phyloP scores from a whole-genome alignment of 2,113 vertebrate species.

The Phalacrocorax carbo region DNA sequence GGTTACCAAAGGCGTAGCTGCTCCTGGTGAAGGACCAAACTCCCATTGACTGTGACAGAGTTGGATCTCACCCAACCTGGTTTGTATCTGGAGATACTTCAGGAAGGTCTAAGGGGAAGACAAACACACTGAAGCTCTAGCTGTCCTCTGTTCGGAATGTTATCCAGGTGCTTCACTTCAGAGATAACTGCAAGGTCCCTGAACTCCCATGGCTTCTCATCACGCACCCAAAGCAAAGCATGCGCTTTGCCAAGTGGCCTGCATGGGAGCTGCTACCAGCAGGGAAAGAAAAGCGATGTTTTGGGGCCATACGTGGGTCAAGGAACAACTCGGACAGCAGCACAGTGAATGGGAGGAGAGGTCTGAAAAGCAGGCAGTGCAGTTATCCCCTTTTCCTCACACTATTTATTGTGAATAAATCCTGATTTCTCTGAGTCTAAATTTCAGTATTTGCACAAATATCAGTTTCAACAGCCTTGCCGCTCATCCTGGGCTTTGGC shows the following conservation, averaged over 20 bases:
- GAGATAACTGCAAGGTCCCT: background rate
- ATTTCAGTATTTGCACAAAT: constrained; percentile 13
- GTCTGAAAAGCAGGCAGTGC: background rate
- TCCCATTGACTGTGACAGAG: background rate
- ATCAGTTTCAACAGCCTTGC: background rate
- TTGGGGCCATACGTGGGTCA: background rate
- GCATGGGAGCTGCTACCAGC: background rate
- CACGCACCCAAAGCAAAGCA: background rate
- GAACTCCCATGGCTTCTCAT: background rate
- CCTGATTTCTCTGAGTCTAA: background rate
- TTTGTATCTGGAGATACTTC: background rate
- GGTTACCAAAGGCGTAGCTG: background rate
- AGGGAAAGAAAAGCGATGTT: background rate
- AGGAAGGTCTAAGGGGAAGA: background rate
- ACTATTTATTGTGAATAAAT: background rate
- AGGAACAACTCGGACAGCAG: background rate
- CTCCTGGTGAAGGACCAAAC: background rate
- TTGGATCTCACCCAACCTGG: background rate
- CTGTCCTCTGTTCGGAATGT: background rate
- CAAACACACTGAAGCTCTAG: background rate
- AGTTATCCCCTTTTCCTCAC: background rate
- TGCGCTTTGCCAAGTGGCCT: background rate
- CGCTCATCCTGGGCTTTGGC: background rate
- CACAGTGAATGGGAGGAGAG: background rate
- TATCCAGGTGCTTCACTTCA: background rate